phyloP scores from a whole-genome alignment of 2,113 vertebrate species.

The Xenopus borealis region DNA sequence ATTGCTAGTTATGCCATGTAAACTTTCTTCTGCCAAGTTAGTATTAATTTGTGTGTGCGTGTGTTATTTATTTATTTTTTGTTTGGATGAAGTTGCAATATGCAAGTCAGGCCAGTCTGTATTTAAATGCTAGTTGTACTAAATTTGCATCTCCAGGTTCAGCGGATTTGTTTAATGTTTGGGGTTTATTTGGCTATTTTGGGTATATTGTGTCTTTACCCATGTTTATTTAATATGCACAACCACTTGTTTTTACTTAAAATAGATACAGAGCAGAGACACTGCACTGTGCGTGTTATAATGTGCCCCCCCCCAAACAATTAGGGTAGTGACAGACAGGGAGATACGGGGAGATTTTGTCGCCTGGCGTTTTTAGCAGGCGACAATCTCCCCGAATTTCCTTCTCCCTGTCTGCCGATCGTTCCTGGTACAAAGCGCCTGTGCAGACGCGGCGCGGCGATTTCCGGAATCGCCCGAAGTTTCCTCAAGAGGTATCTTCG shows the following conservation, averaged over 20 bases:
- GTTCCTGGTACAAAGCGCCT: no score
- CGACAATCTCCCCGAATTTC: no score
- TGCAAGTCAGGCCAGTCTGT: constrained; percentile 3
- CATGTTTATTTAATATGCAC: constrained; percentile 30
- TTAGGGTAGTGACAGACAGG: no score
- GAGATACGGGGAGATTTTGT: no score
- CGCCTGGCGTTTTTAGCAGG: no score
- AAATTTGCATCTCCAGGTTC: constrained; percentile 25
- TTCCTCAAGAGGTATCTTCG: no score
- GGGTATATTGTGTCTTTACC: background rate
- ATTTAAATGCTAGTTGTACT: background rate
- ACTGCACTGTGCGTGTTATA: no score
- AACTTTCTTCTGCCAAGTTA: constrained; percentile 20
- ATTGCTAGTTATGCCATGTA: constrained; percentile 5
- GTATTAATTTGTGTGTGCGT: no score
- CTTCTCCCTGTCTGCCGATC: no score
- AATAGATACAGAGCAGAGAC: constrained; percentile 11
- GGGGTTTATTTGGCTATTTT: background rate
- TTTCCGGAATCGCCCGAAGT: no score
- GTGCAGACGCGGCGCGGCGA: no score
- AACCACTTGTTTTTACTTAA: constrained; percentile 38
- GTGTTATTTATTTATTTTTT: background rate
- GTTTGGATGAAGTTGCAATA: background rate
- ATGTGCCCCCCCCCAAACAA: no score
- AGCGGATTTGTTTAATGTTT: background rate